Percentiles rank a stretch among this genome's conserved stretches.
Conservation (phyloP, 2,113 vertebrate species). For the Oryzias woworae region DNA sequence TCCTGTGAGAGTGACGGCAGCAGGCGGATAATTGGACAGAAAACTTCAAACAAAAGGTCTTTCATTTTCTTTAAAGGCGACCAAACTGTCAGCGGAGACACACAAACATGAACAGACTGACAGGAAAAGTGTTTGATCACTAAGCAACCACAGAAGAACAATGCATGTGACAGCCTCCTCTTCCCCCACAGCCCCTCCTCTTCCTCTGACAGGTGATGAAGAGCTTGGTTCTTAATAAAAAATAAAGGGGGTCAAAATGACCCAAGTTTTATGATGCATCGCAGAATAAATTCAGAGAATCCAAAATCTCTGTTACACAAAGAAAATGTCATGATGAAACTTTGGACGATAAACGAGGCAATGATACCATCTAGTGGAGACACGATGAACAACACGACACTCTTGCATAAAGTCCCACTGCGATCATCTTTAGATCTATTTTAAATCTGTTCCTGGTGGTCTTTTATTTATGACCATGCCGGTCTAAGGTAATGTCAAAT, state of each 20-base stretch:
- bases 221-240: conserved; percentile 20
- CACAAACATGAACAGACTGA: conserved; percentile 23
- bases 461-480: too few species aligned
- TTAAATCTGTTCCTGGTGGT: too few species aligned
- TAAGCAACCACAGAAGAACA: conserved; percentile 31
- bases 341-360: not conserved
- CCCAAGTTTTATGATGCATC: too few species aligned
- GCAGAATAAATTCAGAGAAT: not conserved
- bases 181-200: conserved; percentile 11
- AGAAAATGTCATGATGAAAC: not conserved
- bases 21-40: conserved; percentile 49
- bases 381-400: not conserved
- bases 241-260: not conserved
- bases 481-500: too few species aligned
- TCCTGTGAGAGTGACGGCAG: conserved; percentile 28
- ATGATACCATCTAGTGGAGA: conserved; percentile 68
- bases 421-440: too few species aligned
- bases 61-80: conserved; percentile 22
- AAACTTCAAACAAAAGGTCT: conserved; percentile 47
- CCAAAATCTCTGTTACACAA: conserved; percentile 1
- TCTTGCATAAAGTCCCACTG: too few species aligned
- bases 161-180: conserved; percentile 23
- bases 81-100: conserved; percentile 42
- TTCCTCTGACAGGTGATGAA: conserved; percentile 13
- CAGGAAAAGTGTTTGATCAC: conserved; percentile 46